Base-by-base conservation (phyloP, 1,140 invertebrate species). In the Propsilocerus akamusi region DNA sequence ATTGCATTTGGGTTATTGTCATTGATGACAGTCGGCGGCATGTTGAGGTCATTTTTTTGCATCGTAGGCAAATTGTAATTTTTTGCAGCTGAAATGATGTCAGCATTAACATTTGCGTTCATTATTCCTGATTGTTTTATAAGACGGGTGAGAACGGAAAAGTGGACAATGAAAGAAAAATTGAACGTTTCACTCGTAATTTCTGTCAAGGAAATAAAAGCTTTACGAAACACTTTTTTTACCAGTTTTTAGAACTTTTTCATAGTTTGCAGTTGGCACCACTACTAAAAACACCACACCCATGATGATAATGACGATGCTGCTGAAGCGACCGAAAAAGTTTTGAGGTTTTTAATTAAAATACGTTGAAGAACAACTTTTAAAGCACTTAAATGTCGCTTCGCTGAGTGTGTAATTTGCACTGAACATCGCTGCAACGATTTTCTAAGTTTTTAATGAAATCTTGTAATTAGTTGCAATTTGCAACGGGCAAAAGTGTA, bases 281-380 rank as follows among this genome's bases (percentile, higher is more conserved):
- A 73, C 74, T 49, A 76, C 73, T 53, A 76, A 57, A 57, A 75
- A 76, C 28, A 75, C 71, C 30, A 76, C 73, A 52, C 72, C 72
- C 4, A 71, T 66, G 66, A 69, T 71, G 34, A 41, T 20, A 6
- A 2, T 30, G 28, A 10, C 11, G 14, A 12, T 30, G 28, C 11
- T 30, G 2, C 2, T 30, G 28, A 30, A 4, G 14, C 3, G 6
- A 30, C 10, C 17, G 14, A 46, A 46, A 17, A 46, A 46, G 22
- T 7, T 7, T 7, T 12, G 12, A 6, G 6, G 26, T 30, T 30
- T 30, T 30, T 30, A 30, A 6, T 30, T 30, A 30, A 30, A 30
- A 30, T 6, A 30, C 6, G 20, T 5, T 5, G 11, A 37, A 37
- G 12, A n/a, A 37, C 20, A 14, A 5, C 11, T 14, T 12, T 14